phyloP scores from a whole-genome alignment of 2,797 vertebrate species.

The Cephalopachus bancanus region DNA sequence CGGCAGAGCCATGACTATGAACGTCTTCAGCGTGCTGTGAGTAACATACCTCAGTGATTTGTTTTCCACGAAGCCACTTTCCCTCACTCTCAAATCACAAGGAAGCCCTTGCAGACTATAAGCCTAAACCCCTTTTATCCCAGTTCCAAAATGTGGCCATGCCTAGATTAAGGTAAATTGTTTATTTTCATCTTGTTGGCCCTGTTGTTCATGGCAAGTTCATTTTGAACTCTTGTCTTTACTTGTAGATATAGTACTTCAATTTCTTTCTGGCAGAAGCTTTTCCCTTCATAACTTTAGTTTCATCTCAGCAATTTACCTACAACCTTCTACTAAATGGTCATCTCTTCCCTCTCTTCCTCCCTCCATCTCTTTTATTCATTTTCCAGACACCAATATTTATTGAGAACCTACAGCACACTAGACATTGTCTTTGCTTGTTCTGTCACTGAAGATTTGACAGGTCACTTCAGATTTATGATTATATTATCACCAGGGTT shows the following conservation, averaged over 20 bases:
- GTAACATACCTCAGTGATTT: not conserved
- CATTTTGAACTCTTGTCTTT: not conserved
- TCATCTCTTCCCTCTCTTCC: not conserved
- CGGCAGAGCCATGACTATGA: not conserved
- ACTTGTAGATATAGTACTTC: not conserved
- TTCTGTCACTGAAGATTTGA: not conserved
- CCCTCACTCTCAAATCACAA: not conserved
- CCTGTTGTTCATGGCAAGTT: not conserved
- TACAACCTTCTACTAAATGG: fast-evolving
- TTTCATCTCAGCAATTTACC: not conserved
- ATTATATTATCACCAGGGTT: not conserved
- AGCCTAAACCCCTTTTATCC: not conserved
- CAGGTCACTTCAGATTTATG: not conserved
- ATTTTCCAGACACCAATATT: not conserved
- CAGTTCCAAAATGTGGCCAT: not conserved
- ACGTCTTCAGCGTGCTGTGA: not conserved
- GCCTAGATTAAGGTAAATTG: not conserved
- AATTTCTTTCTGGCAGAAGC: not conserved
- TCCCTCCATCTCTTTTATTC: not conserved
- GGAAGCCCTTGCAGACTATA: not conserved
- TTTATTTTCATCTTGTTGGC: not conserved
- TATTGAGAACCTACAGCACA: not conserved
- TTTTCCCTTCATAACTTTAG: not conserved
- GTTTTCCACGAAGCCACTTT: not conserved
- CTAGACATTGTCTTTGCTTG: not conserved